Percentiles rank a stretch among this genome's conserved stretches.
Conservation (phyloP, 2,888 invertebrate species). For the Pandemis cinnamomeana region DNA sequence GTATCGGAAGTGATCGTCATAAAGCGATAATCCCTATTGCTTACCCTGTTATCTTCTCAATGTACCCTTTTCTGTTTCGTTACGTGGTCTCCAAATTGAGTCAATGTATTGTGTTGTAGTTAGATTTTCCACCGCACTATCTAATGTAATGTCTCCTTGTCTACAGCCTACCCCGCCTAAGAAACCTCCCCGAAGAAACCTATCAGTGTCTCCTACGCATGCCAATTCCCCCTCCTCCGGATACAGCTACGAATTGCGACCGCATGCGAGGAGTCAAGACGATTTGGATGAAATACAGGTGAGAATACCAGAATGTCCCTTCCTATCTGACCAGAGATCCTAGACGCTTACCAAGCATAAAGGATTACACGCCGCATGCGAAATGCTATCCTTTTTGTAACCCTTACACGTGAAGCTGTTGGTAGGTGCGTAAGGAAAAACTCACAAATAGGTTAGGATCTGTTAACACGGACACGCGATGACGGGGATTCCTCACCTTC, state of each 20-base stretch:
- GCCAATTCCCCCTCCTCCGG: constrained; percentile 83
- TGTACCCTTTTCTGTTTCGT: not conserved
- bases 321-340: not conserved
- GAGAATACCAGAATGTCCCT: not conserved
- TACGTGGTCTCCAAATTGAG: too few species aligned
- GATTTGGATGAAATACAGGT: constrained; percentile 88
- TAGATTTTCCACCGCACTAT: not conserved
- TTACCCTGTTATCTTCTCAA: not conserved
- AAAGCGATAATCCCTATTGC: not conserved
- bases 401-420: too few species aligned
- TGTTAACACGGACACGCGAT: too few species aligned
- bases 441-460: too few species aligned
- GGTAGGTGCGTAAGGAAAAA: too few species aligned
- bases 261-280: constrained; percentile 88
- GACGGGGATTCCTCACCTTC: too few species aligned
- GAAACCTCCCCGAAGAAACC: constrained; percentile 94
- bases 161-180: constrained; percentile 93
- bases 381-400: too few species aligned
- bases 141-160: constrained; percentile 46
- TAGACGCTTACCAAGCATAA: too few species aligned
- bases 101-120: not conserved
- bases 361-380: too few species aligned
- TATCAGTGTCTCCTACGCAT: constrained; percentile 94
- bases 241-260: constrained; percentile 86
- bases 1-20: not conserved